Evolutionary conservation across 2,113 vertebrate species (phyloP).

Genomic region (Myotis brandtii): DNA sequence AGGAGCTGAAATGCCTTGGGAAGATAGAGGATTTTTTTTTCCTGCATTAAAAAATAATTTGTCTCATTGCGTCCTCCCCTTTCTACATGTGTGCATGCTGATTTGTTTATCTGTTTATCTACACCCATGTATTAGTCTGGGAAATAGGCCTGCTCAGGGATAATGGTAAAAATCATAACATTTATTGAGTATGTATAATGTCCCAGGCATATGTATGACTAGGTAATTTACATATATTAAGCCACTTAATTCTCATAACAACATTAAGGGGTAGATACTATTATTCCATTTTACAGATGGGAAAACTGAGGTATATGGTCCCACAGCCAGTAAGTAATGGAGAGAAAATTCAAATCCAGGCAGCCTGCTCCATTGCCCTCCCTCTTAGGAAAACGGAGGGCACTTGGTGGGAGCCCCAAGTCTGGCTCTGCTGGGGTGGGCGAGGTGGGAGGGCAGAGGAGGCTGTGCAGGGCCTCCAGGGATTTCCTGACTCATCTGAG

Average conservation of each 20-base stretch:
- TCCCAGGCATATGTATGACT: not conserved
- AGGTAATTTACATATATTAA: not conserved
- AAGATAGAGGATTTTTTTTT: not conserved
- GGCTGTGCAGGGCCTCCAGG: not conserved
- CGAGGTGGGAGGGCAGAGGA: not conserved
- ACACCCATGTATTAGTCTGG: not conserved
- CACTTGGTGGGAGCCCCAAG: not conserved
- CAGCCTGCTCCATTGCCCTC: not conserved
- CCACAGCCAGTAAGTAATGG: not conserved
- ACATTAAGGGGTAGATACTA: not conserved
- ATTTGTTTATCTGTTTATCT: not conserved
- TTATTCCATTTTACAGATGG: conserved; percentile 29
- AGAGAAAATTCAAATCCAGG: not conserved
- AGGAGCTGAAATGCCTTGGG: not conserved
- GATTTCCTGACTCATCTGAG: not conserved
- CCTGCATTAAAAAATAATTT: conserved; percentile 6
- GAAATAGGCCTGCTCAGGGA: not conserved
- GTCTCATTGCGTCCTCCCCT: not conserved
- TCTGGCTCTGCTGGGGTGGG: not conserved
- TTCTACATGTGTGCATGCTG: not conserved
- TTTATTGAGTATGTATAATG: not conserved
- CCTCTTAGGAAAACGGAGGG: not conserved
- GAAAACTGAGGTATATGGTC: not conserved
- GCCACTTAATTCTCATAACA: not conserved
- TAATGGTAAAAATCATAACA: not conserved